These are phyloP conservation scores for Drosophila bifasciata DNA, from an alignment of 1,140 invertebrate genomes.

Conservation along the genomic window DNA sequence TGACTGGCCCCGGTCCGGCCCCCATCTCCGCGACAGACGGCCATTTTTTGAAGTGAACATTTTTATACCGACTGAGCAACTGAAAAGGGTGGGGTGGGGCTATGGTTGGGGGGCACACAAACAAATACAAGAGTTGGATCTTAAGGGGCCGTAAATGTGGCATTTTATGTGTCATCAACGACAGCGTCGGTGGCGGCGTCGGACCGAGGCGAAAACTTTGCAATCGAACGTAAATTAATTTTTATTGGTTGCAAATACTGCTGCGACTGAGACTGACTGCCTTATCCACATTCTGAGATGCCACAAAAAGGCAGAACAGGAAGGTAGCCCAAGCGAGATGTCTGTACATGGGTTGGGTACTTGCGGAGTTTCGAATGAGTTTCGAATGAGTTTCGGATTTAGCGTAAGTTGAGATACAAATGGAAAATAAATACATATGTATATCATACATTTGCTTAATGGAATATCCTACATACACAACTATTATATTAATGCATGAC, in stretches of 20 bases:
- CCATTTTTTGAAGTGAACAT: conserved; percentile 41
- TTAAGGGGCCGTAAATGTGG: conserved; percentile 74
- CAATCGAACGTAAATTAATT: conserved; percentile 81
- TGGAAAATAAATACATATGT: too few species aligned
- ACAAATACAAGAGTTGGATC: conserved; percentile 45
- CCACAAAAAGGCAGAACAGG: conserved; percentile 24
- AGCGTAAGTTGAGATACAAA: too few species aligned
- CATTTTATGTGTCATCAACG: conserved; percentile 76
- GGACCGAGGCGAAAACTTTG: conserved; percentile 60
- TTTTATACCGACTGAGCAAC: conserved; percentile 19
- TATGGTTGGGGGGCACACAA: conserved; percentile 20
- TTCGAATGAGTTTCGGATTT: too few species aligned
- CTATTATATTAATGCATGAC: too few species aligned
- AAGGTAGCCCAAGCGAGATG: too few species aligned
- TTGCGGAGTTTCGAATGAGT: too few species aligned
- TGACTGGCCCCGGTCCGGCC: not conserved
- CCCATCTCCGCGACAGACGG: not conserved
- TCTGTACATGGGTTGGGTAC: too few species aligned
- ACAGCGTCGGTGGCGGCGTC: conserved; percentile 20
- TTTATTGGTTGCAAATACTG: conserved; percentile 61
- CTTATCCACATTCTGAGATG: conserved; percentile 17
- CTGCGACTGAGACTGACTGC: conserved; percentile 22
- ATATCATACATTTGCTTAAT: too few species aligned
- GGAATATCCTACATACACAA: too few species aligned
- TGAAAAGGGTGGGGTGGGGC: not conserved